phyloP scores from a whole-genome alignment of 2,113 vertebrate species.

The Bungarus multicinctus region DNA sequence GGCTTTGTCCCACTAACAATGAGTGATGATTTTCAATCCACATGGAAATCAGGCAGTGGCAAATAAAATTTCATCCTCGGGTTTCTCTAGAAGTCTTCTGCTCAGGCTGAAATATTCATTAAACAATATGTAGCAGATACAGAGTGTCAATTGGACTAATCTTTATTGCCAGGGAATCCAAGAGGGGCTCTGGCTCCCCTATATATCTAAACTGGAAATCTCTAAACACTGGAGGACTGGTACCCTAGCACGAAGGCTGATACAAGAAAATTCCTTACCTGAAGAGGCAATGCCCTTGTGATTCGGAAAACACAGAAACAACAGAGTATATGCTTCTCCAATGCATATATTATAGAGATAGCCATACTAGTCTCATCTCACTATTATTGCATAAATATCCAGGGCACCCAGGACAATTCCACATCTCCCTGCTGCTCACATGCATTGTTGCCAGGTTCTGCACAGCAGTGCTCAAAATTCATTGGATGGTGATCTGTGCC shows the following conservation, averaged over 20 bases:
- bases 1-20: too few relatives aligned
- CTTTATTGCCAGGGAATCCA: neutral
- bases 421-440: neutral
- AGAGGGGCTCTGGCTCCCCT: neutral
- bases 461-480: neutral
- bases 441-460: neutral
- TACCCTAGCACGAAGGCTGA: neutral
- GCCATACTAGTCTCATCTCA: neutral
- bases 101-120: neutral
- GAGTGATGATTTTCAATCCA: neutral
- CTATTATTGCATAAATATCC: neutral
- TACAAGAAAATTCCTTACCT: neutral
- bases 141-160: neutral
- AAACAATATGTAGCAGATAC: neutral
- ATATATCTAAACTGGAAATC: neutral
- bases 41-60: neutral
- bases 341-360: neutral
- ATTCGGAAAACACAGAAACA: neutral
- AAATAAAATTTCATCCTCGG: neutral
- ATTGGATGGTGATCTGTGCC: neutral
- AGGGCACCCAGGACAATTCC: neutral
- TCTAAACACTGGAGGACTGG: neutral
- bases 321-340: neutral
- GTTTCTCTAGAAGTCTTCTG: neutral
- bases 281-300: neutral